A percentile compares a stretch with the other conserved stretches of the same genome.
Evolutionary conservation across 2,888 invertebrate species (phyloP).

Genomic region (Crocallis elinguaria): DNA sequence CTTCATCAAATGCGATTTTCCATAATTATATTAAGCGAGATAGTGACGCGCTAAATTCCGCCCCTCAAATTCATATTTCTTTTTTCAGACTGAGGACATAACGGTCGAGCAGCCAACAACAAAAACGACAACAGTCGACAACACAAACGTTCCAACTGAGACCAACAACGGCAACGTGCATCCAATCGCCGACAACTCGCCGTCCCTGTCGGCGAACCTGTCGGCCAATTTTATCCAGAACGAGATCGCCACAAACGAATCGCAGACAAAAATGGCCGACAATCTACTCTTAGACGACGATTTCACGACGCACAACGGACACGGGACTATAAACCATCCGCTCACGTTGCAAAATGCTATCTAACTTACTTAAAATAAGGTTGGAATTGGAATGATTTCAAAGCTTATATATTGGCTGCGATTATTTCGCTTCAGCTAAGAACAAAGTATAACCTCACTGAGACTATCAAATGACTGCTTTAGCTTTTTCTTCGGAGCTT

Average conservation of each 20-base stretch:
- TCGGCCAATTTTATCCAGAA: conserved; percentile 72
- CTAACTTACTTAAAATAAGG: conserved; percentile 52
- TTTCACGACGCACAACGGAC: conserved; percentile 79
- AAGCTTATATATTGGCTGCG: conserved; percentile 69
- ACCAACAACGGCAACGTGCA: conserved; percentile 66
- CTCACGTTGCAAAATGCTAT: conserved; percentile 77
- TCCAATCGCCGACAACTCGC: conserved; percentile 22
- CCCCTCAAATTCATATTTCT: not conserved
- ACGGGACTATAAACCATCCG: conserved; percentile 64
- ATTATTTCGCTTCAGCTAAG: conserved; percentile 4
- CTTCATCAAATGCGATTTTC: no score
- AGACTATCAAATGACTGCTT: not conserved
- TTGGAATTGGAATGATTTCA: conserved; percentile 53
- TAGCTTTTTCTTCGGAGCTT: not conserved
- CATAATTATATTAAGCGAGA: no score
- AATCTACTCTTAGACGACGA: conserved; percentile 62
- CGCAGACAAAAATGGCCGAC: conserved; percentile 54
- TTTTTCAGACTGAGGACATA: conserved; percentile 69
- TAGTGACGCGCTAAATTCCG: no score
- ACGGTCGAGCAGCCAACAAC: conserved; percentile 53
- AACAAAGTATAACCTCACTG: not conserved
- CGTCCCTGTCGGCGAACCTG: conserved; percentile 31
- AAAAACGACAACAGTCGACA: conserved; percentile 53
- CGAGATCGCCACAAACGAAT: conserved; percentile 61
- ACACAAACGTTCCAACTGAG: conserved; percentile 49